phyloP scores from a whole-genome alignment of 2,888 invertebrate genomes.

The Alcis repandata region DNA sequence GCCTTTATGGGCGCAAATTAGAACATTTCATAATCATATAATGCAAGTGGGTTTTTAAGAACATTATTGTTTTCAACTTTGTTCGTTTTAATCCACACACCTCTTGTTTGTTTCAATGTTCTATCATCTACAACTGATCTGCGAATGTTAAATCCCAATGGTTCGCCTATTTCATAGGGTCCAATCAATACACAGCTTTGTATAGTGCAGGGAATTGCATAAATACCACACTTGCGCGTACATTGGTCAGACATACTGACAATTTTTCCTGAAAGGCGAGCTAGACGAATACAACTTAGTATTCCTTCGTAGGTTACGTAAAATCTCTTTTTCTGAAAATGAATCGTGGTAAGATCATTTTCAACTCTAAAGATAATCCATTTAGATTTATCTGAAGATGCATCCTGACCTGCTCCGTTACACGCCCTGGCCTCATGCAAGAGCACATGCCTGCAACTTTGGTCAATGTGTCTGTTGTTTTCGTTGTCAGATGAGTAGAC shows the following conservation, averaged over 20 bases:
- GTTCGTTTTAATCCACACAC: conserved; percentile 76
- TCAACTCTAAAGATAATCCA: conserved; percentile 87
- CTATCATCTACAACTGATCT: conserved; percentile 53
- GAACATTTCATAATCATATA: conserved; percentile 39
- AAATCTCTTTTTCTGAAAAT: conserved; percentile 81
- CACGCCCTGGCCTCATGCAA: conserved; percentile 4
- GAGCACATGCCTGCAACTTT: background rate
- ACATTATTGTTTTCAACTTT: conserved; percentile 75
- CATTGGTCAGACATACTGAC: conserved; percentile 69
- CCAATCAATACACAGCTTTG: conserved; percentile 76
- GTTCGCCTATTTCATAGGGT: conserved; percentile 74
- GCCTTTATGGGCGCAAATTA: too few species aligned
- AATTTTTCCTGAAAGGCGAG: conserved; percentile 78
- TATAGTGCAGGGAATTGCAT: conserved; percentile 71
- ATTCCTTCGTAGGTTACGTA: conserved; percentile 85
- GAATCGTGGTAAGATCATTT: conserved; percentile 84
- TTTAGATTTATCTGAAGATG: conserved; percentile 64
- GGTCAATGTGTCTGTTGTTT: conserved; percentile 5
- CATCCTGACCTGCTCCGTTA: conserved; percentile 24
- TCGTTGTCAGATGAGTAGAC: conserved; percentile 11
- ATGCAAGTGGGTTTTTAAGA: conserved; percentile 74
- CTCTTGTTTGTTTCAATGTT: conserved; percentile 64
- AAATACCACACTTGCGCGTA: conserved; percentile 76
- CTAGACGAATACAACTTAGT: conserved; percentile 77
- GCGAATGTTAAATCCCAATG: conserved; percentile 75